Base-by-base conservation (phyloP, 2,113 vertebrate genomes). In the Scatophagus argus region DNA sequence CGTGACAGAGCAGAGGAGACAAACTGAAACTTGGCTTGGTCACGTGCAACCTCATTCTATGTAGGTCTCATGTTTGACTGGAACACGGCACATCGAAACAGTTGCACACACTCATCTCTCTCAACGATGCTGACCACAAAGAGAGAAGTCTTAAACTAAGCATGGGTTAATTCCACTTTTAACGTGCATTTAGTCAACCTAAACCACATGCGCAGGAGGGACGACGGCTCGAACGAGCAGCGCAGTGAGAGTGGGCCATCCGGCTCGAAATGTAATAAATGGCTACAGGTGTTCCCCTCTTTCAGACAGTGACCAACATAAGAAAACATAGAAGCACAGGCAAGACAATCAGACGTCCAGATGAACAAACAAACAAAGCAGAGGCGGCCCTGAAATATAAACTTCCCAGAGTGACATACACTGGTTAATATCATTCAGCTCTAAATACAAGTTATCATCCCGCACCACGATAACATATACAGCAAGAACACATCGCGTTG, bases 301-400 rank as follows among this genome's bases (percentile, higher is more conserved):
- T 25, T 46, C 75, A 75, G 69, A 74, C 74, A 60, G 81, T 74
- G 66, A 79, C 59, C 59, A 14, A 85, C 79, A 91, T 88, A 89
- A 85, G 54, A 64, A 29, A 32, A 80, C 65, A 74, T 72, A 81
- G 70, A 85, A 66, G 81, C 67, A 39, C 59, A 44, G 46, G 55
- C 69, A 61, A n/a, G 34, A 71, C 74, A 31, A 72, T 54, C 77
- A 70, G 56, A 83, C 47, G 34, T 23, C 60, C 54, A 47, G 31
- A 70, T 19, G 34, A 72, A 66, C 49, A 67, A 73, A 85, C 79
- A 89, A 82, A 80, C 39, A 56, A 44, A 51, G 69, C 56, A 34
- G 41, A 61, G 12, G 49, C n/a, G 32, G 51, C 38, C 49, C 17
- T 68, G 32, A 72, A 31, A 58, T 75, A 25, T 36, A 38, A 44